Base-by-base conservation (phyloP, 2,888 invertebrate species). In the Tortrix viridana region DNA sequence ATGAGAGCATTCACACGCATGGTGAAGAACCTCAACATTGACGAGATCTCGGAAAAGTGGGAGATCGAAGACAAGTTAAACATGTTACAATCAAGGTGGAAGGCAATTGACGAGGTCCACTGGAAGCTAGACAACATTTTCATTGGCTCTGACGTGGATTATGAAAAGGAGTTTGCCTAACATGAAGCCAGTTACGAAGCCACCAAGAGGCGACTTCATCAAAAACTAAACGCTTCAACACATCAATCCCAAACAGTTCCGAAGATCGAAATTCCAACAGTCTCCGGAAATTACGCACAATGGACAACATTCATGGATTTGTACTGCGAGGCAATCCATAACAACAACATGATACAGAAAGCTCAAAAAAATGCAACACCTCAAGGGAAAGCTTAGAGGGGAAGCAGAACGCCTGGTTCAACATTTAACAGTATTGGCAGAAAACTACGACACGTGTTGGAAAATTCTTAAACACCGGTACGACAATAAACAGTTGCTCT, bases 391-490 rank as follows among this genome's bases (percentile, higher is more conserved):
- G 37, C 41, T 67, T 14, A 60, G 49, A 48, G 68, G 67, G 14
- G 67, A 68, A 43, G 66, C 66, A 16, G 65, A 67, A 26, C 54
- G 66, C 5, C 62, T 70, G 12, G 64, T 69, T 19, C 67, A 69
- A 20, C 66, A 69, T 65, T 32, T 70, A 12, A 52, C 58, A 16
- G 65, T 70, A 5, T 65, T 65, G 0, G 52, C 69, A 3, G 67
- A 70, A 6, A 69, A 69, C 56, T 70, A 69, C 20, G 66, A 69
- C 12, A 48, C 65, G 1, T 61, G 62, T 14, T 69, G 69, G 67
- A 64, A 67, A n/a, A 49, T 67, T 2, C 43, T 67, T 9, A 67
- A 41, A 9, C 68, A 65, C 19, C 41, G 67, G 16, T 68, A 70
- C 23, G 66, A 68, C 23, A 65, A 70, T 48, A 52, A 50, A 4